phyloP scores from a whole-genome alignment of 92 coral and sea anemone species.

The Porites evermanni region DNA sequence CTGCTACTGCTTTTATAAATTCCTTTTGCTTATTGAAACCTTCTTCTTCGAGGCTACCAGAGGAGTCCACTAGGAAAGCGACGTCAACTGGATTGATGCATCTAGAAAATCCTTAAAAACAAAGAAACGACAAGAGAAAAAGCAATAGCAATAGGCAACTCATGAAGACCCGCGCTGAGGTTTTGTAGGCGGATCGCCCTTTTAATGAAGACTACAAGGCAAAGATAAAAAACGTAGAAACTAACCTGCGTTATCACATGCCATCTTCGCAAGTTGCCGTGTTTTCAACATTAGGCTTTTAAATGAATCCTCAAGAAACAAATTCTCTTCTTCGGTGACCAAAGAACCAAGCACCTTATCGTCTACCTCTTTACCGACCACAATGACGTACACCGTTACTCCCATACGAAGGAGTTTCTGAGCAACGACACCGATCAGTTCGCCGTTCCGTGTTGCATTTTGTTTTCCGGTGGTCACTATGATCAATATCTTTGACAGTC shows the following conservation, averaged over 20 bases:
- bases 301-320: conserved; percentile 42
- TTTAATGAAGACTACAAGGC: not conserved
- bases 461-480: conserved; percentile 76
- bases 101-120: conserved; percentile 31
- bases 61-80: conserved; percentile 77
- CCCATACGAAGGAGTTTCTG: conserved; percentile 67
- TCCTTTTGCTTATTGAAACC: conserved; percentile 61
- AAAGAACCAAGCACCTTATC: conserved; percentile 61
- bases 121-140: not conserved
- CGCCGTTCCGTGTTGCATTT: conserved; percentile 48
- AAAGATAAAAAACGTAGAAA: not conserved
- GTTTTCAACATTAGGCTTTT: conserved; percentile 31
- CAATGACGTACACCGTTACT: conserved; percentile 77
- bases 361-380: conserved; percentile 81
- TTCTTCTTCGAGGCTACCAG: conserved; percentile 53
- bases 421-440: conserved; percentile 57
- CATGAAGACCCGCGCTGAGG: not conserved
- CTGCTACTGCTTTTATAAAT: conserved; percentile 61
- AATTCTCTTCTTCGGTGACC: conserved; percentile 64
- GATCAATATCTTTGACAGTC: conserved; percentile 63
- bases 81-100: conserved; percentile 66
- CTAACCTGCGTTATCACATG: conserved; percentile 42
- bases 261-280: conserved; percentile 29
- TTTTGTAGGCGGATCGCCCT: not conserved
- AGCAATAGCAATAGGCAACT: not conserved